phyloP scores from a whole-genome alignment of 2,888 invertebrate genomes.

The Eristalis tenax region DNA sequence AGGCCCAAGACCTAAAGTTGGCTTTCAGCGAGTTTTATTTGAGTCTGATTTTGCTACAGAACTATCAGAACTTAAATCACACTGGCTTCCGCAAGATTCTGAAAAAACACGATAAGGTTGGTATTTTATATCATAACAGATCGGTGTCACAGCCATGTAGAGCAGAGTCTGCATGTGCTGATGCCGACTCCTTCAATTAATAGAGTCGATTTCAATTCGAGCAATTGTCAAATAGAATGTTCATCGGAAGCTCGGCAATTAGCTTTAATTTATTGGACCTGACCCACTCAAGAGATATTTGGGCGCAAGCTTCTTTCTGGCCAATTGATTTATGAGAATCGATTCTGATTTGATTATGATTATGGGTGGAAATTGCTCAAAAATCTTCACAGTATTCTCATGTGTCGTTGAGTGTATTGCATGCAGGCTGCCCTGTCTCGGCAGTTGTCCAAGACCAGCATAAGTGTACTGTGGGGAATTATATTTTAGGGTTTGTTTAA shows the following conservation, averaged over 20 bases:
- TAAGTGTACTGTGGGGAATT: no score
- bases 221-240: background rate
- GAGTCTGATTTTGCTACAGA: constrained; percentile 96
- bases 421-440: no score
- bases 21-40: constrained; percentile 99
- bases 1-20: constrained; percentile 95
- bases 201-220: background rate
- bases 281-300: background rate
- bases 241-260: background rate
- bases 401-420: no score
- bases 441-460: no score
- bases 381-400: no score
- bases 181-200: background rate
- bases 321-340: background rate
- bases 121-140: background rate
- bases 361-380: no score
- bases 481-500: no score
- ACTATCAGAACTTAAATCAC: constrained; percentile 98
- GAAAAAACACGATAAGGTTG: constrained; percentile 99
- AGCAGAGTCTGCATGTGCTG: background rate
- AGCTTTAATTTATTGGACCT: background rate
- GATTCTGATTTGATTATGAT: background rate
- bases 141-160: no score
- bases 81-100: constrained; percentile 99
- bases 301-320: background rate